Evolutionary conservation across 2,797 vertebrate genomes (phyloP), one percentile per base, ranked within the genome.

Genomic region (Dryobates pubescens): DNA sequence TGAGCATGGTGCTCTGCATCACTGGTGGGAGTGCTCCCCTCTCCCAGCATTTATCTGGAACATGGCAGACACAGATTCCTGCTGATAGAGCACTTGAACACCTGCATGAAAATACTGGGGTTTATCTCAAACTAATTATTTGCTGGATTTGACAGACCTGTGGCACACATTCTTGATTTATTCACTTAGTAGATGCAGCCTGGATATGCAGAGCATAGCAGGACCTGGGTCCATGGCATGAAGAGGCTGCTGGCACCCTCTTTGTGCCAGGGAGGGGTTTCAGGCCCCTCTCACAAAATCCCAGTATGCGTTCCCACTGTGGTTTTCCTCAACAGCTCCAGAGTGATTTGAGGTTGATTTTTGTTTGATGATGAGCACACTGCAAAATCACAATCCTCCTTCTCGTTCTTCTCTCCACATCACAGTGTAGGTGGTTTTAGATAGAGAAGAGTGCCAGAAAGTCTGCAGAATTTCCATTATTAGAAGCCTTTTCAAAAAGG

Each of bases 51-150:
- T 93, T 92, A 51, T 88, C 86, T 91, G 77, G 67, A 86, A 61
- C 70, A 92, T 49, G 76, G 88, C 81, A 95, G 68, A 73, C 81
- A 88, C 36, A 93, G 82, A 92, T 88, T 88, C 68, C 74, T 86
- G 70, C 64, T 93, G 84, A 88, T 72, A 89, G 43, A 94, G 47
- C 76, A 70, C 43, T 91, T 86, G 56, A 91, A 27, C 65, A 90
- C 65, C 76, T 84, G 74, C 51, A 63, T 32, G 58, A 88, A 88
- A 68, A 79, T 2, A 2, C 47, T 76, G 49, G 2, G 7, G 12
- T 79, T 87, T 90, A 69, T 86, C 88, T 78, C 74, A 72, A 89
- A 64, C 68, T 17, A 64, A 91, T 92, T 85, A 80, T 51, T 74
- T 89, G 23, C 51, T 75, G 54, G 53, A 54, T 84, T 92, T 86